Base-by-base conservation (phyloP, 1,140 invertebrate genomes). In the Bombus sibiricus region DNA sequence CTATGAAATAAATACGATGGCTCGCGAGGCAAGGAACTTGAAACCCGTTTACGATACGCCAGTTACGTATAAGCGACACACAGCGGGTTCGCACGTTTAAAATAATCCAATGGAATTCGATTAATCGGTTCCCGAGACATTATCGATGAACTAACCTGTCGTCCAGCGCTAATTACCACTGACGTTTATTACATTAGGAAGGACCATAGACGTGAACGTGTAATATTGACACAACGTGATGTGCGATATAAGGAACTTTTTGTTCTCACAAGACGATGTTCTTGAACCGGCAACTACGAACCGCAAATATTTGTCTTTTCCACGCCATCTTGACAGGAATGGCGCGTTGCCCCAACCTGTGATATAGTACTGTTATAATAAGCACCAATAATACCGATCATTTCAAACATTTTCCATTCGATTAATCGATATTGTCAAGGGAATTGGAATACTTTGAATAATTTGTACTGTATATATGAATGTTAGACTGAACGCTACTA, bases 281-380 rank as follows among this genome's bases (percentile, higher is more conserved):
- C 81, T 72, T n/a, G 53, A 83, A 77, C 18, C 73, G 25, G 10
- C 39, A 77, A 77, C 80, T 64, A 77, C 34, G 62, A 43, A 72
- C 59, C 28, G 66, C 85, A 86, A 86, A 86, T 86, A 83, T 86
- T 83, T 86, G 81, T 86, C 85, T 86, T 86, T 83, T 86, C 80
- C 53, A 39, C 85, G 85, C 81, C 85, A 86, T 86, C 85, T 83
- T 86, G 81, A 86, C 81, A 86, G 85, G 73, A 86, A 66, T 83
- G 81, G 64, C 39, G 41, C 53, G 57, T 34, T 74, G 22, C 9
- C 34, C 34, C 41, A 71, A 59, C 83, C 69, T 25, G 10, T 5
- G 9, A 25, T 34, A 66, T n/a, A 41, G 34, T 84, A 57, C 41
- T 34, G 25, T 81, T 53, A 66, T 68, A 74, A 74, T 34, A 57